phyloP scores from a whole-genome alignment of 2,113 vertebrate genomes.

The Sporophila hypoxantha region DNA sequence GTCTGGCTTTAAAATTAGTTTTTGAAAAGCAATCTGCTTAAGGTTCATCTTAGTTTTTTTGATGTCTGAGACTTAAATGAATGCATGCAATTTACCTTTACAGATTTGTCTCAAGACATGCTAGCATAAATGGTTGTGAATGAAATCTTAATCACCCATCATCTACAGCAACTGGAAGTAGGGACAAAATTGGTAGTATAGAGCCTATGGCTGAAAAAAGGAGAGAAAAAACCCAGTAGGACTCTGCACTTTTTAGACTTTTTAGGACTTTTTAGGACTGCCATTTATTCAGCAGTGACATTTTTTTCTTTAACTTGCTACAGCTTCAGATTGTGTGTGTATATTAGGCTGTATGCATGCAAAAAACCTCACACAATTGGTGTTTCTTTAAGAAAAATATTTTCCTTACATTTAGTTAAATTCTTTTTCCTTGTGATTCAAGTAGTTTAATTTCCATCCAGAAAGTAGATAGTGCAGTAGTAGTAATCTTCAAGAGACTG shows the following conservation, averaged over 20 bases:
- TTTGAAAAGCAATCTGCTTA: conserved; percentile 21
- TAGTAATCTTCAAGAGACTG: neutral
- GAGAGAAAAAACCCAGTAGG: neutral
- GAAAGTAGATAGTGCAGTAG: neutral
- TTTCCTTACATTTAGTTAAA: neutral
- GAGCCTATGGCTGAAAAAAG: neutral
- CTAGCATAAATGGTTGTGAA: neutral
- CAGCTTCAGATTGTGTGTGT: neutral
- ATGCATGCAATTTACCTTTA: neutral
- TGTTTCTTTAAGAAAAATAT: neutral
- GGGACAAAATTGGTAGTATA: neutral
- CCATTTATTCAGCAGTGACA: neutral
- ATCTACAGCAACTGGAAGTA: neutral
- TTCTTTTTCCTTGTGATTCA: neutral
- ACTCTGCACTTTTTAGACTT: neutral
- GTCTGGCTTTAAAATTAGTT: conserved; percentile 4
- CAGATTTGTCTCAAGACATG: neutral
- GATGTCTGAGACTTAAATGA: neutral
- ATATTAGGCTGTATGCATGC: neutral
- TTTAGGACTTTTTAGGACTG: neutral
- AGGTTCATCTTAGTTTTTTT: conserved; percentile 5
- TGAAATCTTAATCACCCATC: neutral
- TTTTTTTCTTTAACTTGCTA: neutral
- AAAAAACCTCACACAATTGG: neutral
- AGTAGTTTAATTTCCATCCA: neutral